These are phyloP conservation scores for Aromia moschata DNA, from an alignment of 2,888 invertebrate species.

Conservation along the genomic window DNA sequence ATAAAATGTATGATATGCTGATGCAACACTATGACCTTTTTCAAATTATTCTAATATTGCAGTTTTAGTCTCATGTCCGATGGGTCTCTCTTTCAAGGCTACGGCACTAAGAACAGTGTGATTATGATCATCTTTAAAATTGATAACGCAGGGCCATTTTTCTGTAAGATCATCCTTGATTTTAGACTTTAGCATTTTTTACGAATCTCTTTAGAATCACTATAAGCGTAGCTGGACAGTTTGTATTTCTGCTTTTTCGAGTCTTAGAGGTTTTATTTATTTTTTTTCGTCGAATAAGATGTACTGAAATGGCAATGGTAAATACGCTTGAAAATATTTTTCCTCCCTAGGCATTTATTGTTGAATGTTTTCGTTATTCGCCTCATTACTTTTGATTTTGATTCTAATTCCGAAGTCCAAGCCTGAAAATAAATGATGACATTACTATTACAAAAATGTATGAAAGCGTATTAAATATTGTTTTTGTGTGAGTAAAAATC, in stretches of 20 bases:
- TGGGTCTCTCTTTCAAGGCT: constrained; percentile 12
- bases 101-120: constrained; percentile 10
- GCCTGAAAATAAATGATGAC: no score
- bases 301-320: neutral
- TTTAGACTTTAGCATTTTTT: neutral
- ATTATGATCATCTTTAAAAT: constrained; percentile 9
- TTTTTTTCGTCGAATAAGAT: no score
- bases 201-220: neutral
- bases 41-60: constrained; percentile 13
- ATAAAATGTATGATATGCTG: constrained; percentile 10
- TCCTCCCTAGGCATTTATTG: neutral
- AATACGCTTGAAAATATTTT: neutral
- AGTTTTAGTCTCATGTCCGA: constrained; percentile 13
- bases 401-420: neutral
- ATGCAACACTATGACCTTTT: constrained; percentile 11
- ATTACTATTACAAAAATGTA: no score
- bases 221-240: neutral
- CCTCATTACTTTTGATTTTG: neutral
- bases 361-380: neutral
- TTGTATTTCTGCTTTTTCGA: neutral
- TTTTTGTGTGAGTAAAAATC: no score
- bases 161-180: neutral
- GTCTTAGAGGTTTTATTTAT: neutral
- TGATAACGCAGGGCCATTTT: neutral
- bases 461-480: no score